Evolutionary conservation across 2,888 invertebrate species (phyloP), one percentile per base, ranked within the genome.

Genomic region (Octodonta nipae): DNA sequence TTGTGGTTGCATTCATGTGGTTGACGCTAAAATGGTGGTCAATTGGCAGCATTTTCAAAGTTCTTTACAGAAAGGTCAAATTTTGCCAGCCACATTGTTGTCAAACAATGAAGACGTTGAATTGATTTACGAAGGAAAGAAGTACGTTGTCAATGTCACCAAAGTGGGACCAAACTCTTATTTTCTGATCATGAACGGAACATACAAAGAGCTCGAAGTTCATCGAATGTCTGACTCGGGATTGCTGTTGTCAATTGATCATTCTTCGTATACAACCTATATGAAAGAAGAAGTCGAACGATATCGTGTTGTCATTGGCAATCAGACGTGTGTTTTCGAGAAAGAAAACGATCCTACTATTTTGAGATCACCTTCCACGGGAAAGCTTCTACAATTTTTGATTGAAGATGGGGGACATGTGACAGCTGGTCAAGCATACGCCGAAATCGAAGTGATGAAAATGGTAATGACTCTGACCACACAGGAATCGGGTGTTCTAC

Each of bases 301-400:
- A 35, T 96, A 92, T 59, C 73, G 95, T 12, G 87, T 98, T 33
- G 87, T 91, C 1, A 92, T 93, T 49, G 92, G 91, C 5, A 92
- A 92, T 54, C 92, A 93, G 54, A 95, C 96, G 0, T 95, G 93
- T 51, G 78, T 95, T 6, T 95, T 99, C 53, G 95, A 96, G 38
- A 98, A 98, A 60, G 96, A 98, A 61, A 95, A 93, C 52, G 98
- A 99, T 60, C 96, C 98, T 0, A 92, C 95, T 0, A 69, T 91
- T 17, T 62, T 98, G 22, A 71, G 93, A 10, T 84, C 92, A 34
- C 92, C 93, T 0, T 92, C 93, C 14, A 87, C 95, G 24, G 98
- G 96, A 2, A 96, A 96, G 62, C 68, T 98, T 3, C 72, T 98
- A 10, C 84, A 80, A 50, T 84, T 81, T 42, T 54, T 91, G 4